phyloP scores from a whole-genome alignment of 2,797 vertebrate species.

The Pangasius sanitwongsei region DNA sequence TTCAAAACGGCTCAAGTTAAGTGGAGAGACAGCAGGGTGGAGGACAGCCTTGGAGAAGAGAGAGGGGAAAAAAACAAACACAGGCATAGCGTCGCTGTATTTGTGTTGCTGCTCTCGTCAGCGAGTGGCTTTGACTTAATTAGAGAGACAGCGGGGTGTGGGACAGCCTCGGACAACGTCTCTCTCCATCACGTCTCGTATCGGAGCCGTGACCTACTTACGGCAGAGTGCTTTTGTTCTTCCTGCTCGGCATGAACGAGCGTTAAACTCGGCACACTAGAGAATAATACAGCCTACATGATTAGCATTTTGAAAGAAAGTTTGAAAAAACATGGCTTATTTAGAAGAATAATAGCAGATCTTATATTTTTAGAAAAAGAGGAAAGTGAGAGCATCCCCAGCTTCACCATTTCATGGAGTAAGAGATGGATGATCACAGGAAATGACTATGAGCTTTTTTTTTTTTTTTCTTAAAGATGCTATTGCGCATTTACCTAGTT shows the following conservation, averaged over 20 bases:
- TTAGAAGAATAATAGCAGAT: slow-evolving; percentile 1
- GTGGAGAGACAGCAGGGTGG: background rate
- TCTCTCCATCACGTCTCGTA: slow-evolving; percentile 45
- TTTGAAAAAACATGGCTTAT: background rate
- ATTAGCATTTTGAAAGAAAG: background rate
- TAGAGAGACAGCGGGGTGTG: slow-evolving; percentile 45
- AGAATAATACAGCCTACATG: background rate
- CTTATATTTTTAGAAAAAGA: background rate
- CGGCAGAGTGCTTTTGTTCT: slow-evolving; percentile 34
- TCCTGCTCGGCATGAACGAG: background rate
- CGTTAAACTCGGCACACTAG: too few species aligned
- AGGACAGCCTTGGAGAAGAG: background rate
- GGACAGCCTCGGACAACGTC: slow-evolving; percentile 45
- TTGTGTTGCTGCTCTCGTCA: background rate
- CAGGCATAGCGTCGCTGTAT: background rate
- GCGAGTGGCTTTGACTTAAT: slow-evolving; percentile 46
- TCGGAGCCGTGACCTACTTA: slow-evolving; percentile 50
- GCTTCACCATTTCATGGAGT: background rate
- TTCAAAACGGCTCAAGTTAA: background rate
- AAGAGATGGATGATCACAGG: background rate
- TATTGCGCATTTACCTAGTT: background rate
- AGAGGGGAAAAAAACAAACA: background rate
- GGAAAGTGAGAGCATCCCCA: background rate
- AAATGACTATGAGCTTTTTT: background rate
- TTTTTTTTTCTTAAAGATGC: background rate